Conservation (phyloP, 2,888 invertebrate species). For the Trachelus troglodyta region DNA sequence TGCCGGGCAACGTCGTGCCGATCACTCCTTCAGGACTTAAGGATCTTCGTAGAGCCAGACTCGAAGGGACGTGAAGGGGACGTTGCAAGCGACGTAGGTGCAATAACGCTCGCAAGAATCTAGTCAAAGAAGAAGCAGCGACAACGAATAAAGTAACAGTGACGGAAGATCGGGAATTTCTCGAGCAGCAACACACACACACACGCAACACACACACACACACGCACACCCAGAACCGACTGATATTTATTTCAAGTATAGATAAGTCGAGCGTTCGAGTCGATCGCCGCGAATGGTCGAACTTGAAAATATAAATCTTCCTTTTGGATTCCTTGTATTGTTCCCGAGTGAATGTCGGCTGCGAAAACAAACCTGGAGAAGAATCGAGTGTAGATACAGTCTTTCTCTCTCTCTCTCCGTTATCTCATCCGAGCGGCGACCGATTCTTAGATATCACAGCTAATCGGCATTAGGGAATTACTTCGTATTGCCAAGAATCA, state of each 20-base stretch:
- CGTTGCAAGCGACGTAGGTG: background rate
- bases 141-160: background rate
- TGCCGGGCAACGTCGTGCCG: background rate
- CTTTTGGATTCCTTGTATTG: background rate
- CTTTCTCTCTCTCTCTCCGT: background rate
- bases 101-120: background rate
- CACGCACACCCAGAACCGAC: background rate
- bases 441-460: background rate
- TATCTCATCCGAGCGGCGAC: background rate
- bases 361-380: background rate
- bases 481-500: background rate
- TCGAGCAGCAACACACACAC: background rate
- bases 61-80: background rate
- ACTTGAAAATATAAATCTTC: background rate
- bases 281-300: too few species aligned
- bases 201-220: too few species aligned
- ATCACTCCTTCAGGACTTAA: background rate
- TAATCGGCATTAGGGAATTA: background rate
- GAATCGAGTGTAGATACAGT: background rate
- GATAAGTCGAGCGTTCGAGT: background rate
- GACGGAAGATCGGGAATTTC: background rate
- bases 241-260: background rate
- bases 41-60: background rate
- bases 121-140: background rate
- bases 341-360: background rate